A percentile compares a stretch with the other conserved stretches of the same genome.
Conservation (phyloP, 2,888 invertebrate species). For the Nematopogon swammerdamellus region DNA sequence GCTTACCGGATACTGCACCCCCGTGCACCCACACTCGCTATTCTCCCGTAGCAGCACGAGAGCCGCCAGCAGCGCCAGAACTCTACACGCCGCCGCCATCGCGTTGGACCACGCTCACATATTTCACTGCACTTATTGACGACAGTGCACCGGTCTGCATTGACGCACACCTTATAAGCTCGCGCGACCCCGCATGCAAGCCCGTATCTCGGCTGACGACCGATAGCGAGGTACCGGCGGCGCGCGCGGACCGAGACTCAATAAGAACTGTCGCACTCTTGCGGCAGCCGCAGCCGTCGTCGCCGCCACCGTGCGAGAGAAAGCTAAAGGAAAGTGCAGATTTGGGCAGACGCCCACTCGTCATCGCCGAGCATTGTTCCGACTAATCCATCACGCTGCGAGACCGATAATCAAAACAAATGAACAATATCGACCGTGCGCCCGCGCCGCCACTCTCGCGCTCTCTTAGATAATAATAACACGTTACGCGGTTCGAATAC, state of each 20-base stretch:
- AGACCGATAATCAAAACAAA: constrained; percentile 31
- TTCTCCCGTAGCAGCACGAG: constrained; percentile 34
- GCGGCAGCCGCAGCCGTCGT: constrained; percentile 48
- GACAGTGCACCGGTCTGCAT: neutral
- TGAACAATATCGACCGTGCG: constrained; percentile 22
- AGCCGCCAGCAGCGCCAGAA: constrained; percentile 29
- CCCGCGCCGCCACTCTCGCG: too few species aligned
- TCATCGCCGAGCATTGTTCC: constrained; percentile 46
- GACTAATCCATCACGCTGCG: constrained; percentile 42
- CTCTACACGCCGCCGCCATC: constrained; percentile 27
- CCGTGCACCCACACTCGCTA: neutral
- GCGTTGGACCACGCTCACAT: constrained; percentile 28
- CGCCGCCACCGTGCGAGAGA: constrained; percentile 50
- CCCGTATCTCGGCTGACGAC: constrained; percentile 33
- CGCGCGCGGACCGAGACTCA: constrained; percentile 22
- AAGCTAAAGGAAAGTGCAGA: constrained; percentile 55
- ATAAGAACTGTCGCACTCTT: constrained; percentile 51
- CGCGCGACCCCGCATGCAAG: constrained; percentile 38
- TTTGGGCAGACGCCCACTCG: constrained; percentile 53
- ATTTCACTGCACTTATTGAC: constrained; percentile 24
- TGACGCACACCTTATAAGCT: constrained; percentile 29
- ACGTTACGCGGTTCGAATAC: neutral
- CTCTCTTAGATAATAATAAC: neutral
- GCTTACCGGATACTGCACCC: neutral
- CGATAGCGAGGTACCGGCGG: constrained; percentile 16